Evolutionary conservation across 2,113 vertebrate species (phyloP), one percentile per base, ranked within the genome.

Genomic region (Cromileptes altivelis): DNA sequence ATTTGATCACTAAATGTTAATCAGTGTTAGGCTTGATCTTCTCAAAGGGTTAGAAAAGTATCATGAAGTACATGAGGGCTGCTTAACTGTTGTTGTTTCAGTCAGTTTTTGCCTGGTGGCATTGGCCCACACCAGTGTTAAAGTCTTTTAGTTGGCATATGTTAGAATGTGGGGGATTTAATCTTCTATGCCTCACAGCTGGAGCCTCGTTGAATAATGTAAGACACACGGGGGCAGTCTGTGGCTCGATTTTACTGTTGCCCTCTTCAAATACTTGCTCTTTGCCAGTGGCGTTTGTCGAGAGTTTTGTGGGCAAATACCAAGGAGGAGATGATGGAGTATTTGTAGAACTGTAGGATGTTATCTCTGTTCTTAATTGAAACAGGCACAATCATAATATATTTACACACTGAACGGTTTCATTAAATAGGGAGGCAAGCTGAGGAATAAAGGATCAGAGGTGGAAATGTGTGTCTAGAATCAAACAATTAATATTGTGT

Each of bases 151-250:
- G 90, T 82, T 88, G 90, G 90, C 91, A 92, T 89, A 92, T 90
- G 91, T 85, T 88, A 68, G 72, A 85, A 89, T 92, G 93, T 89
- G 90, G 81, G 88, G 92, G 93, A 93, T 93, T 94, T 95, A 95
- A 95, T 96, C 92, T 93, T 83, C 92, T 53, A 88, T 90, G 91
- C 88, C 93, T 91, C 91, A 90, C 88, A 93, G 93, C 89, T 90
- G 92, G 90, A 92, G 83, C 89, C 91, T 91, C 68, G 87, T 82
- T 94, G 88, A 95, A 95, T 95, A 93, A 95, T 94, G 93, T 87
- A 95, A 89, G 85, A 93, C 87, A 73, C 77, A 90, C 88, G 84
- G 89, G 93, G 92, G 90, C 91, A 88, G 88, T 89, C 80, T 84
- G 88, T 82, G 82, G 88, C 89, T 93, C 85, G 80, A 89, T 94